phyloP scores from a whole-genome alignment of 1,140 invertebrate species.

The Calephelis nemesis region DNA sequence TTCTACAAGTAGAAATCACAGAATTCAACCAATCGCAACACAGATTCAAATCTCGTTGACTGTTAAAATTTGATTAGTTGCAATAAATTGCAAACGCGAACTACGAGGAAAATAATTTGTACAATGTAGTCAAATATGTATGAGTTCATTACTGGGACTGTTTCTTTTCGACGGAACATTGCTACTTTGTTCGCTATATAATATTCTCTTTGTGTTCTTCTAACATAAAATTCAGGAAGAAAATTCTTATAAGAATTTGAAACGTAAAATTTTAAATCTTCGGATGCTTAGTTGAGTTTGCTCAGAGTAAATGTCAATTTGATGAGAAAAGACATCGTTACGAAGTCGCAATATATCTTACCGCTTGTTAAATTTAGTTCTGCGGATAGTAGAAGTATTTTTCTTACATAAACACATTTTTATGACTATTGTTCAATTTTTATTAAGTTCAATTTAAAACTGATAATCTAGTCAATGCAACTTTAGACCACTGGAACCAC shows the following conservation, averaged over 20 bases:
- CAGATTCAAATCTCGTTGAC: no score
- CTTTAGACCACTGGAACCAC: no score
- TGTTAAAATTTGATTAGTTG: no score
- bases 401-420: neutral
- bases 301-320: slow-evolving; percentile 11
- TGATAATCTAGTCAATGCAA: no score
- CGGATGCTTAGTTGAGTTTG: slow-evolving; percentile 9
- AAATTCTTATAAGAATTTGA: slow-evolving; percentile 14
- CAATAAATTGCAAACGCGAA: no score
- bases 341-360: slow-evolving; percentile 13
- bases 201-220: neutral
- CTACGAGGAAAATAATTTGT: no score
- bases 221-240: slow-evolving; percentile 7
- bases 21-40: no score
- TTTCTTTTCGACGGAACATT: neutral
- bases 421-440: neutral
- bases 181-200: neutral
- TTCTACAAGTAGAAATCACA: no score
- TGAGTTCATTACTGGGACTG: no score
- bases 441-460: no score
- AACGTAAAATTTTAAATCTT: slow-evolving; percentile 15
- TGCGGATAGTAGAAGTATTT: neutral
- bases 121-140: no score
- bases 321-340: slow-evolving; percentile 19
- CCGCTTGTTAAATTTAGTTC: slow-evolving; percentile 7